Conservation (phyloP, 1,140 invertebrate genomes). For the Latrodectus geometricus region DNA sequence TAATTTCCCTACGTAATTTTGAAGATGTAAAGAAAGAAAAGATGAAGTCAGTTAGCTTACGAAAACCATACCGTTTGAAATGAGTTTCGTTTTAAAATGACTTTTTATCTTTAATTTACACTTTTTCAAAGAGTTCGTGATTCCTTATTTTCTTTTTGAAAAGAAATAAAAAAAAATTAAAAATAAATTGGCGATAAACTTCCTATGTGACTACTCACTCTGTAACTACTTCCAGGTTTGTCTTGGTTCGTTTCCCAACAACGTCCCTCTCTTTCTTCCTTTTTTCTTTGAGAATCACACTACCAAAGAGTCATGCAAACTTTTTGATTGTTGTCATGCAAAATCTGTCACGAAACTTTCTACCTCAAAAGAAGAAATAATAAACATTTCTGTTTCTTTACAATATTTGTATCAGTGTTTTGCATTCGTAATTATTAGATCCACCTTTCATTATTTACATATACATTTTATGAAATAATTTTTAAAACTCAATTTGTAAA, state of each 20-base stretch:
- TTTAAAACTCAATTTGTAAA: no score
- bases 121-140: conserved; percentile 24
- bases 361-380: conserved; percentile 20
- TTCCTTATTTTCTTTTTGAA: conserved; percentile 6
- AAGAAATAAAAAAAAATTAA: not conserved
- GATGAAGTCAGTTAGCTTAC: conserved; percentile 10
- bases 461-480: no score
- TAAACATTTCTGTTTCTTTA: conserved; percentile 23
- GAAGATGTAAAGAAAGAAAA: conserved; percentile 36
- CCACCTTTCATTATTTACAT: not conserved
- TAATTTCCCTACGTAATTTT: no score
- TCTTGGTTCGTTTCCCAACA: conserved; percentile 37
- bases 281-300: conserved; percentile 28
- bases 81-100: conserved; percentile 38
- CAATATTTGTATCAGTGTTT: not conserved
- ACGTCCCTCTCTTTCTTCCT: not conserved
- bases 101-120: conserved; percentile 45
- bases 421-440: not conserved
- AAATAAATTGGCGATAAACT: not conserved
- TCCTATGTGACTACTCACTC: conserved; percentile 24
- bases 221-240: conserved; percentile 8
- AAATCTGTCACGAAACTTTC: conserved; percentile 30
- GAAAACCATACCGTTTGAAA: conserved; percentile 51
- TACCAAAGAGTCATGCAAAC: conserved; percentile 38
- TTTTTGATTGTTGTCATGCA: conserved; percentile 25